A percentile compares a stretch with the other conserved stretches of the same genome.
These are phyloP conservation scores for Mustelus asterias DNA, from an alignment of 2,113 vertebrate genomes.

Conservation along the genomic window DNA sequence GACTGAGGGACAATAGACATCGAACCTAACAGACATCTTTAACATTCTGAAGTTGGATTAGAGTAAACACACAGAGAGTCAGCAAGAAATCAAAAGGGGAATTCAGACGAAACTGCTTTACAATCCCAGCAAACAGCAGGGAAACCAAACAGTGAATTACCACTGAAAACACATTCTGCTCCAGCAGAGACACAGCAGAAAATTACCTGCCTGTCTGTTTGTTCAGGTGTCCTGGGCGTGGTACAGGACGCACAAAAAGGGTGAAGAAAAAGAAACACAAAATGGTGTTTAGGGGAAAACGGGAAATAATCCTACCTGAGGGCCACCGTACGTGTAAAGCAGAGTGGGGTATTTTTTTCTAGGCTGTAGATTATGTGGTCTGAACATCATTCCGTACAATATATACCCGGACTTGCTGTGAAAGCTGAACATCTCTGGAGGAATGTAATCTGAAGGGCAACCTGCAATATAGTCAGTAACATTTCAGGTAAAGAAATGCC, in stretches of 20 bases:
- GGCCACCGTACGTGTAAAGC: conserved; percentile 69
- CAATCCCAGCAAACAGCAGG: background rate
- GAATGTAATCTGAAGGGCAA: conserved; percentile 65
- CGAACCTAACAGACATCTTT: no score
- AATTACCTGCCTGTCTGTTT: background rate
- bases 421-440: conserved; percentile 70
- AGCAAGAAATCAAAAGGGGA: background rate
- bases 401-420: conserved; percentile 66
- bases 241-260: background rate
- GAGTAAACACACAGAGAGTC: background rate
- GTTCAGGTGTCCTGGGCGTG: background rate
- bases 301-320: conserved; percentile 57
- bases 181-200: background rate
- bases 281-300: background rate
- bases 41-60: background rate
- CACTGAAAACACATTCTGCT: background rate
- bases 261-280: background rate
- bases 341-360: conserved; percentile 72
- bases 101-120: background rate
- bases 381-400: conserved; percentile 70
- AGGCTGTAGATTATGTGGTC: conserved; percentile 67
- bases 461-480: conserved; percentile 47
- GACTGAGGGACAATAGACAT: no score
- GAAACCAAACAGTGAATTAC: background rate
- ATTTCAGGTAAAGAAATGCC: background rate